phyloP scores from a whole-genome alignment of 2,888 invertebrate species.

The Papilio demoleus region DNA sequence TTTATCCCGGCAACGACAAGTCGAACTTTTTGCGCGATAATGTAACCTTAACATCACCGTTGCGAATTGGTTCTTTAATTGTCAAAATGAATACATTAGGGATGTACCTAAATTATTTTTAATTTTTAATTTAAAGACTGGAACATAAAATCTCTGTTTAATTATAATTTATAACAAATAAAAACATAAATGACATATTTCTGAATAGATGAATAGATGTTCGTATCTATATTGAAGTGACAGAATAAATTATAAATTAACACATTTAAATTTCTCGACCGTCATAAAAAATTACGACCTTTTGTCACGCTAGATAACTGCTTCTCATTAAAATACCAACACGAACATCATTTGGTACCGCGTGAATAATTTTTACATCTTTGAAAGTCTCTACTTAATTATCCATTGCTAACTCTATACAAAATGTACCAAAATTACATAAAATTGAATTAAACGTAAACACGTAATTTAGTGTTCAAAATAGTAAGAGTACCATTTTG shows the following conservation, averaged over 20 bases:
- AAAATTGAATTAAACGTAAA: background rate
- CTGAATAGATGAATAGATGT: background rate
- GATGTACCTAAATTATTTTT: too few species aligned
- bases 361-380: slow-evolving; percentile 32
- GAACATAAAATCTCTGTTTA: background rate
- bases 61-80: too few species aligned
- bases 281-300: slow-evolving; percentile 37
- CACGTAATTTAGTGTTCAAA: background rate
- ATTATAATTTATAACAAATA: slow-evolving; percentile 1
- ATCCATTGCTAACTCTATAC: background rate
- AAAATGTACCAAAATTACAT: background rate
- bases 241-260: slow-evolving; percentile 32
- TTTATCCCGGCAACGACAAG: too few species aligned
- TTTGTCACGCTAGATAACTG: slow-evolving; percentile 40
- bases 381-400: slow-evolving; percentile 12
- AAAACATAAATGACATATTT: slow-evolving; percentile 1
- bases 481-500: too few species aligned
- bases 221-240: slow-evolving; percentile 8
- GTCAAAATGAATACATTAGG: too few species aligned
- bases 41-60: too few species aligned
- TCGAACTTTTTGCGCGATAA: too few species aligned
- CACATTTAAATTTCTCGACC: slow-evolving; percentile 36
- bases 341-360: slow-evolving; percentile 31
- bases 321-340: slow-evolving; percentile 38
- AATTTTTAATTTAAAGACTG: too few species aligned